A percentile compares a stretch with the other conserved stretches of the same genome.
phyloP scores from a whole-genome alignment of 30 jellyfish, hydroid and myxozoan species.

The Pelagia noctiluca region DNA sequence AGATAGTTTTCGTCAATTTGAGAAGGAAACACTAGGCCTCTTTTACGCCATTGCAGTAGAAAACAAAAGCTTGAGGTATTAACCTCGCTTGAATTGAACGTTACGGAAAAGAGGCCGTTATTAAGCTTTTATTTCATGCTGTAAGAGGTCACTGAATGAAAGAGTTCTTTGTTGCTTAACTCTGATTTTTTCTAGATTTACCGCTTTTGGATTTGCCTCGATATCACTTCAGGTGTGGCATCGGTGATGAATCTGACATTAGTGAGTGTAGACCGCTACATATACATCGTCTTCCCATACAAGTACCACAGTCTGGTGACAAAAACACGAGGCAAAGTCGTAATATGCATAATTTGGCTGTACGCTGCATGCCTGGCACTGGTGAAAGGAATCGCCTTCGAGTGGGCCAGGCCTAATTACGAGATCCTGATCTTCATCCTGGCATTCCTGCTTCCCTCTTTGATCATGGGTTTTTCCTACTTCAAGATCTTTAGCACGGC shows the following conservation, averaged over 20 bases:
- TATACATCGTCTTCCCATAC: constrained; percentile 31
- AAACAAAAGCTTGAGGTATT: too few species aligned
- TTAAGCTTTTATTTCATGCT: too few species aligned
- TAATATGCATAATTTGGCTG: constrained; percentile 32
- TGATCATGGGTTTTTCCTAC: constrained; percentile 53
- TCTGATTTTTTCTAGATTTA: too few species aligned
- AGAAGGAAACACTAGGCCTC: too few species aligned
- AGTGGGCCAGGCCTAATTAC: constrained; percentile 51
- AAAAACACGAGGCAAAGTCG: not conserved
- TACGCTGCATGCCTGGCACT: constrained; percentile 36
- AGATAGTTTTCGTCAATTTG: too few species aligned
- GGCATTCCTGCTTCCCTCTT: constrained; percentile 65
- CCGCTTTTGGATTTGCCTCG: constrained; percentile 17
- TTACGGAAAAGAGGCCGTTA: too few species aligned
- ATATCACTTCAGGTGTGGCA: constrained; percentile 17
- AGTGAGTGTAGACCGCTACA: constrained; percentile 45
- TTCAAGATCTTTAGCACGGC: constrained; percentile 44
- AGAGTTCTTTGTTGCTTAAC: too few species aligned
- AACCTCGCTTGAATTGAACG: too few species aligned
- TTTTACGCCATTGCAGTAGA: too few species aligned
- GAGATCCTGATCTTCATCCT: constrained; percentile 47
- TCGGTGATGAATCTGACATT: constrained; percentile 37
- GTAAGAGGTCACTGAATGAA: too few species aligned
- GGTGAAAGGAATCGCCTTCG: constrained; percentile 44
- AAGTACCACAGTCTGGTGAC: constrained; percentile 7